Percentiles rank a stretch among this genome's conserved stretches.
phyloP scores from a whole-genome alignment of 2,113 vertebrate genomes.

The Orycteropus afer region DNA sequence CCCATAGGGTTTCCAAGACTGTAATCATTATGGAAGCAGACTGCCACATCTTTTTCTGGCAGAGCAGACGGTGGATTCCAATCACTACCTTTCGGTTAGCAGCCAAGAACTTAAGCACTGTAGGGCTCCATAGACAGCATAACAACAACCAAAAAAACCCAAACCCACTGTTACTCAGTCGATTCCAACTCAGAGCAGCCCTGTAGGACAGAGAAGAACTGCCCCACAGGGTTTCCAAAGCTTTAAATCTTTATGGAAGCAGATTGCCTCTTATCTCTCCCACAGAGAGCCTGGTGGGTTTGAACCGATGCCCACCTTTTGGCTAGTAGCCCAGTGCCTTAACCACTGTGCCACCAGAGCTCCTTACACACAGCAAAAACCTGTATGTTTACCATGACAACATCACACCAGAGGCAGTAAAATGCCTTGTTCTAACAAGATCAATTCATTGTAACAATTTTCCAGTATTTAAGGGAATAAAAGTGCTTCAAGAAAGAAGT shows the following conservation, averaged over 20 bases:
- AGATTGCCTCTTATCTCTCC: no score
- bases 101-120: neutral
- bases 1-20: neutral
- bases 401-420: neutral
- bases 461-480: neutral
- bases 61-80: neutral
- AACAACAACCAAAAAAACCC: no score
- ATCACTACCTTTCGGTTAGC: neutral
- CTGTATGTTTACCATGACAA: neutral
- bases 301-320: neutral
- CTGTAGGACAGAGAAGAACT: no score
- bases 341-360: neutral
- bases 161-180: no score
- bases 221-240: no score
- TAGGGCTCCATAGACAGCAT: no score
- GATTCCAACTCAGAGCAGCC: no score
- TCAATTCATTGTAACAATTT: conserved; percentile 7
- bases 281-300: no score
- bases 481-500: neutral
- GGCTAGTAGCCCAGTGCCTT: neutral
- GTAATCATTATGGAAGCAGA: no score
- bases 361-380: neutral
- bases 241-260: no score
- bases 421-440: conserved; percentile 45
- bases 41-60: neutral